Percentiles rank a stretch among this genome's conserved stretches.
Conservation (phyloP, 2,888 invertebrate species). For the Cordilura impudica region DNA sequence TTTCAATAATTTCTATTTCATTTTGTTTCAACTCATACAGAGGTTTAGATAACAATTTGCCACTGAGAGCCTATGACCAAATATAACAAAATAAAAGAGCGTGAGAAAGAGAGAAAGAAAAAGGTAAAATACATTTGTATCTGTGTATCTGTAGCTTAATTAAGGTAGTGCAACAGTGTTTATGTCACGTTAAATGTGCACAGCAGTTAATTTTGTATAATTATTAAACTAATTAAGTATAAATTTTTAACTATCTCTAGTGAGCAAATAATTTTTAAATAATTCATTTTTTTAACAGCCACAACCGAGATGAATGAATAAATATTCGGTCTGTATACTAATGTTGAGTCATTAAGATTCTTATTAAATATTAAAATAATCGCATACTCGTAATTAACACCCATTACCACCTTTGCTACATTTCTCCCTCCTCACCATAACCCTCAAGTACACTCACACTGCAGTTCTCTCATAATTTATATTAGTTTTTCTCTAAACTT, state of each 20-base stretch:
- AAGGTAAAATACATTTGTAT: background rate
- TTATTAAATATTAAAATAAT: constrained; percentile 37
- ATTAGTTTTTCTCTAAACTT: constrained; percentile 22
- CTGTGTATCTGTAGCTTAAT: background rate
- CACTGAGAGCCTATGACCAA: background rate
- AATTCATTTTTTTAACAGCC: background rate
- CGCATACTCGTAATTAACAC: constrained; percentile 25
- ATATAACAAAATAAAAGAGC: background rate
- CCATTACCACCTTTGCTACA: constrained; percentile 11
- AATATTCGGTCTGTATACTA: no score
- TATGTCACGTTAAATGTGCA: background rate
- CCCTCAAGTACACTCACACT: background rate
- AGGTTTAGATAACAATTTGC: constrained; percentile 6
- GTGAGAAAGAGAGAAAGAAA: no score
- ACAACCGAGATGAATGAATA: background rate
- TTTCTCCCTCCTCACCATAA: background rate
- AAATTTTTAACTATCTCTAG: constrained; percentile 2
- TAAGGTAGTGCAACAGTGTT: constrained; percentile 15
- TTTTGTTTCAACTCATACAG: constrained; percentile 26
- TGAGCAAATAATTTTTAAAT: background rate
- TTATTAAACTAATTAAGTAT: background rate
- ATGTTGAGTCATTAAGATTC: background rate
- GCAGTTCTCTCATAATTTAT: constrained; percentile 50
- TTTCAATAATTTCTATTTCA: constrained; percentile 33
- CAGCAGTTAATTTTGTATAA: background rate